A percentile compares a stretch with the other conserved stretches of the same genome.
These are phyloP conservation scores for Seira sanloemensis DNA, from an alignment of 2,888 invertebrate species.

Conservation along the genomic window DNA sequence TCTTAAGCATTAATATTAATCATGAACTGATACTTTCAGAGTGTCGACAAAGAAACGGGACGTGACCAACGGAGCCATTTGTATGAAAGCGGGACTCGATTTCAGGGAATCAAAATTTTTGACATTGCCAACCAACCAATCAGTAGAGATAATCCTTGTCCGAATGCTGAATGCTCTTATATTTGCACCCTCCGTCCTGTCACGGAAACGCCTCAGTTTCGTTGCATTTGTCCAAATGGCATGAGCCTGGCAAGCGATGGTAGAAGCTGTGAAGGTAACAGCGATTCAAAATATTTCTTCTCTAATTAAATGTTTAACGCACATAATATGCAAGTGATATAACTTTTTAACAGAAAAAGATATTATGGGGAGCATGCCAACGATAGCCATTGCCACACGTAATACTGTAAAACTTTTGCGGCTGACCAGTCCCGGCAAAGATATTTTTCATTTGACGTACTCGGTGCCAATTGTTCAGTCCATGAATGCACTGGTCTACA, in stretches of 20 bases:
- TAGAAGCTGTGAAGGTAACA: conserved; percentile 57
- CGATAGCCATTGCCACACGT: no score
- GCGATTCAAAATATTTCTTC: no score
- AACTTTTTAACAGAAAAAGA: no score
- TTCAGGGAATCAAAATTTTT: conserved; percentile 86
- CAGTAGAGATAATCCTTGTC: conserved; percentile 80
- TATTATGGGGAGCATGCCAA: no score
- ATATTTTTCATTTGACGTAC: no score
- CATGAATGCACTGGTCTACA: conserved; percentile 83
- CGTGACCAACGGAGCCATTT: no score
- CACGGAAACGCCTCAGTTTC: no score
- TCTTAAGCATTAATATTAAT: no score
- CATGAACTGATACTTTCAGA: no score
- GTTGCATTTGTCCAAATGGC: conserved; percentile 87
- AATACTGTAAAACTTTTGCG: conserved; percentile 74
- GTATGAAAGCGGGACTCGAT: no score
- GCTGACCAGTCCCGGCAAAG: conserved; percentile 75
- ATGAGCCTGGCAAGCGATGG: conserved; percentile 76
- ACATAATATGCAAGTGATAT: no score
- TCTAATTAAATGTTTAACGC: no score
- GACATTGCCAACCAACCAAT: conserved; percentile 82
- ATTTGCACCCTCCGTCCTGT: conserved; percentile 87
- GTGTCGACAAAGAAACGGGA: conserved; percentile 86
- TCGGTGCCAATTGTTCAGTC: conserved; percentile 75
- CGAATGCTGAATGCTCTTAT: conserved; percentile 82